Conservation (phyloP, 2,888 invertebrate species). For the Mylabris sibirica region DNA sequence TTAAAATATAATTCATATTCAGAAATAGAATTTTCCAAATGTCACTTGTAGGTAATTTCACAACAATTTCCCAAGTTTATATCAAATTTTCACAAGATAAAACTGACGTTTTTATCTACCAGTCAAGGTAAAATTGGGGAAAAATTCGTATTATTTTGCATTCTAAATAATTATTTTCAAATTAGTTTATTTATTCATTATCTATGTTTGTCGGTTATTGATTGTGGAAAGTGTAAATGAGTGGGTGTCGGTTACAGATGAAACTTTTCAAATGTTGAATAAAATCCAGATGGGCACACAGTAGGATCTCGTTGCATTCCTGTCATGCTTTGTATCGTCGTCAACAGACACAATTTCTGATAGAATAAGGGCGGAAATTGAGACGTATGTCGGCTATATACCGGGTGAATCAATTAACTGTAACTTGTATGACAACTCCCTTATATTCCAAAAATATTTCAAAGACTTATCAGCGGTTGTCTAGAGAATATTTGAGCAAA, state of each 20-base stretch:
- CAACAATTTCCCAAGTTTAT: neutral
- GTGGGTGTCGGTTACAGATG: neutral
- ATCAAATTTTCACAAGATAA: neutral
- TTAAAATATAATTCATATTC: constrained; percentile 1
- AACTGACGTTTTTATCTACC: neutral
- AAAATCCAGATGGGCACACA: neutral
- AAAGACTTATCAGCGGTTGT: no score
- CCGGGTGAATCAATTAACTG: no score
- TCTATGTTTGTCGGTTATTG: neutral
- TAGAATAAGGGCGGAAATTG: neutral
- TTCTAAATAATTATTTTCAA: neutral
- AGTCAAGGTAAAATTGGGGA: neutral
- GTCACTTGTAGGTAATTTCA: constrained; percentile 7
- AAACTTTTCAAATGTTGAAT: neutral
- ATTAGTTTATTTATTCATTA: no score
- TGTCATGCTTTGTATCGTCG: neutral
- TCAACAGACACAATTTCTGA: neutral
- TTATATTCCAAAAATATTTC: no score
- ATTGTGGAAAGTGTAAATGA: neutral
- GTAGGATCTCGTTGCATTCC: neutral
- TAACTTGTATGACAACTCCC: no score
- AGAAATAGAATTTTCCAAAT: neutral
- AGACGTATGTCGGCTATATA: neutral
- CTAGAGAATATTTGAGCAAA: no score
- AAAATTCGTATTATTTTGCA: neutral